A percentile compares a stretch with the other conserved stretches of the same genome.
These are phyloP conservation scores for Dynastes hyllus DNA, from an alignment of 2,888 invertebrate species.

Conservation along the genomic window DNA sequence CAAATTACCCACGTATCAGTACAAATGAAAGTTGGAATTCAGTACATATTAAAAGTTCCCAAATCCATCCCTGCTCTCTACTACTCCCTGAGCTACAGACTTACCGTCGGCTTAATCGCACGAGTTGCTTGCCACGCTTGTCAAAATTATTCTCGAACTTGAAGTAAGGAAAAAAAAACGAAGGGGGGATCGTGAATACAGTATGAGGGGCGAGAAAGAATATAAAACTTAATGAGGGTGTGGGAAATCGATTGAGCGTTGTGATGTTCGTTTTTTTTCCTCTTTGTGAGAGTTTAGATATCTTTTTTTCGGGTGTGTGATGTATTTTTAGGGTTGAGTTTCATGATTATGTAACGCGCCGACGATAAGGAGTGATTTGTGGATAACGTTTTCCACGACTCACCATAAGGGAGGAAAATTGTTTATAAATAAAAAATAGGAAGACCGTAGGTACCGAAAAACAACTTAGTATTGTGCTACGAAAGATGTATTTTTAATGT, in stretches of 20 bases:
- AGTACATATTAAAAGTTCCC: too few species aligned
- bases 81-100: slow-evolving; percentile 1
- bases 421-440: slow-evolving; percentile 20
- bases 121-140: slow-evolving; percentile 41
- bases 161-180: slow-evolving; percentile 15
- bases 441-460: not conserved
- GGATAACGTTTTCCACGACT: slow-evolving; percentile 1
- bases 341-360: slow-evolving; percentile 37
- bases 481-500: not conserved
- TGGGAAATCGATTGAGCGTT: slow-evolving; percentile 43
- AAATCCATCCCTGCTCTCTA: too few species aligned
- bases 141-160: slow-evolving; percentile 44
- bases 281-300: slow-evolving; percentile 13
- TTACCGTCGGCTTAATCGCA: slow-evolving; percentile 32
- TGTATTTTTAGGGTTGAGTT: slow-evolving; percentile 43
- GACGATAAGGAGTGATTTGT: slow-evolving; percentile 38
- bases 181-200: slow-evolving; percentile 6
- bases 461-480: not conserved
- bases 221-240: slow-evolving; percentile 44
- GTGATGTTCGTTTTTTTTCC: slow-evolving; percentile 25
- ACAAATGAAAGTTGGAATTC: too few species aligned
- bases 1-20: too few species aligned
- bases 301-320: slow-evolving; percentile 12
- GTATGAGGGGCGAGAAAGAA: slow-evolving; percentile 7
- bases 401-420: slow-evolving; percentile 2